Base-by-base conservation (phyloP, 2,888 invertebrate species). In the Mesorhabditis spiculigera region DNA sequence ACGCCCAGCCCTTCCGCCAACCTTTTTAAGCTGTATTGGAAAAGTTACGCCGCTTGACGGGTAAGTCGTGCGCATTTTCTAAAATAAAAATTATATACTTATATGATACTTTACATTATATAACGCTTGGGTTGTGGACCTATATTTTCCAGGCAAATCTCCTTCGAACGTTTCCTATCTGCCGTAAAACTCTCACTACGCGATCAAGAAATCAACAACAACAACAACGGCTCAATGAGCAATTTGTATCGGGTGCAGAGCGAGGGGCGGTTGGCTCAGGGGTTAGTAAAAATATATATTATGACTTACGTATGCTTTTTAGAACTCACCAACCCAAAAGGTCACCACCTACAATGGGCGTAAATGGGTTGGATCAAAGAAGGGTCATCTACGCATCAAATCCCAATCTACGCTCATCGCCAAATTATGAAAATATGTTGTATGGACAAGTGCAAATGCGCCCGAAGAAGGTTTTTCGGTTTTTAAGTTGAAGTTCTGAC, bases 121-220 rank as follows among this genome's bases (percentile, higher is more conserved):
- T 28, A 3, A 3, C 28, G 28, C 28, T 28, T 28, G 28, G 28
- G 28, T 28, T 28, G 28, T 28, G 3, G 28, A 28, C 28, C 28
- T 28, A 28, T 28, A 28, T 28, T 28, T 28, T 28, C 28, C 70
- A 74, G 74, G 5, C 68, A 72, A 45, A 72, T 80, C 65, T 75
- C 92, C 58, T 96, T 96, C 86, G 95, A 95, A 83, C 90, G 93
- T 71, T 95, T 95, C 87, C 94, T 95, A 86, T 92, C 93, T 3
- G 95, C 95, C 0, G 89, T 95, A 28, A 71, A 76, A 43, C 65
- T 81, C n/a, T 69, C 78, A 16, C 68, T 81, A 16, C 64, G 69
- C 44, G 77, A 77, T 8, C 43, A 68, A 44, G 74, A 74, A 42
- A 45, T 72, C 64, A 74, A 74, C 70, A 73, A 73, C 45, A 74